These are phyloP conservation scores for Microdon myrmicae DNA, from an alignment of 2,888 invertebrate species.

Conservation along the genomic window DNA sequence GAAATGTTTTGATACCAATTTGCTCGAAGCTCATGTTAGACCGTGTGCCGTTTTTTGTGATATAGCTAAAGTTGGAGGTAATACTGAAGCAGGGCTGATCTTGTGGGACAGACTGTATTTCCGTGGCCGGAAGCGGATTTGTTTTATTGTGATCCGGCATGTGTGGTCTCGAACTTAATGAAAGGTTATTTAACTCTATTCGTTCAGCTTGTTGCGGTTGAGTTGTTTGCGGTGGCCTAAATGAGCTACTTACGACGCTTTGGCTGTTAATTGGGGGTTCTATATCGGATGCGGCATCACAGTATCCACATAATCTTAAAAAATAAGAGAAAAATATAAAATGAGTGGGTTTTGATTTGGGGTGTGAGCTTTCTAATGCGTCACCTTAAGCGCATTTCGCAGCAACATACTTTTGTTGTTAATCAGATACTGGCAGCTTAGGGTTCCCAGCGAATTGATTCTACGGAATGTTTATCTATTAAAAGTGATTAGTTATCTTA, in stretches of 20 bases:
- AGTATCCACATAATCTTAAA: constrained; percentile 21
- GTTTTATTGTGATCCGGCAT: too few relatives aligned
- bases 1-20: constrained; percentile 4
- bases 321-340: neutral
- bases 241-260: neutral
- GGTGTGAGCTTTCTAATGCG: neutral
- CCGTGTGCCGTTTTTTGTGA: constrained; percentile 16
- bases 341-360: neutral
- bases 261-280: neutral
- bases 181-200: constrained; percentile 7
- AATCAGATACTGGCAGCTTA: constrained; percentile 6
- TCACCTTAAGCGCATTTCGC: constrained; percentile 31
- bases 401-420: constrained; percentile 2
- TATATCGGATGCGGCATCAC: constrained; percentile 5
- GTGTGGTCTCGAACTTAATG: constrained; percentile 9
- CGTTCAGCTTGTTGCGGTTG: neutral
- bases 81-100: too few relatives aligned
- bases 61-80: constrained; percentile 30
- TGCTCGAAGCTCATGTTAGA: constrained; percentile 30
- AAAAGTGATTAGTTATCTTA: constrained; percentile 16
- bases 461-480: constrained; percentile 19
- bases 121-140: too few relatives aligned
- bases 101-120: too few relatives aligned
- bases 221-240: too few relatives aligned
- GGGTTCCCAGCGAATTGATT: constrained; percentile 11